Evolutionary conservation across 2,888 invertebrate genomes (phyloP), one percentile per base, ranked within the genome.

Genomic region (Caenorhabditis japonica): DNA sequence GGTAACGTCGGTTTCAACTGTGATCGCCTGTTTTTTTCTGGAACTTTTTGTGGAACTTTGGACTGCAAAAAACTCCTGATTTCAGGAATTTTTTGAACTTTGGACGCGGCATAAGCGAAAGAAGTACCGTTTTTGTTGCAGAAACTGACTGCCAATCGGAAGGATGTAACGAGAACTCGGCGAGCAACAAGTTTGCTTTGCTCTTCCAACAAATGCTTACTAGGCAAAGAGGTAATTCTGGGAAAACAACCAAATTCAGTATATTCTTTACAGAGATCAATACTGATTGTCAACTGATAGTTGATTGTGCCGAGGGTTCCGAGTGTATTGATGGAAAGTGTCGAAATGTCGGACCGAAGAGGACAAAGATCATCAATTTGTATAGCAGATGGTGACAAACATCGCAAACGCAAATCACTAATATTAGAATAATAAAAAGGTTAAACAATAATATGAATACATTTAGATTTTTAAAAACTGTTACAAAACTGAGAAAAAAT

Each of bases 331-430:
- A 27, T 5, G 44, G 51, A 2, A 71, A 71, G 38, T 71, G 70
- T 36, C 56, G 56, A 21, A 53, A 60, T 2, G 27, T 25, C 7
- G 59, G 46, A 12, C 44, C 52, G 21, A 34, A 47, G 23, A 46
- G 71, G 27, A 72, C 59, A 12, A 72, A 72, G 33, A 64, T 72
- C 23, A 34, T 64, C 43, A 72, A 72, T 47, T 41, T 72, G 27
- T 72, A 61, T 17, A 62, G 62, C 25, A 52, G 64, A 21, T 72
- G 62, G 62, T 72, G 59, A 70, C 41, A n/a, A n/a, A n/a, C n/a
- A n/a, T n/a, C n/a, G n/a, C n/a, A n/a, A n/a, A n/a, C n/a, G n/a
- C n/a, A n/a, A n/a, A n/a, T n/a, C n/a, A n/a, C n/a, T n/a, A n/a
- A n/a, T n/a, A 10, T 41, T 23, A 21, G 34, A 49, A 64, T 12